phyloP scores from a whole-genome alignment of 2,113 vertebrate genomes.

The Pampusana beccarii region DNA sequence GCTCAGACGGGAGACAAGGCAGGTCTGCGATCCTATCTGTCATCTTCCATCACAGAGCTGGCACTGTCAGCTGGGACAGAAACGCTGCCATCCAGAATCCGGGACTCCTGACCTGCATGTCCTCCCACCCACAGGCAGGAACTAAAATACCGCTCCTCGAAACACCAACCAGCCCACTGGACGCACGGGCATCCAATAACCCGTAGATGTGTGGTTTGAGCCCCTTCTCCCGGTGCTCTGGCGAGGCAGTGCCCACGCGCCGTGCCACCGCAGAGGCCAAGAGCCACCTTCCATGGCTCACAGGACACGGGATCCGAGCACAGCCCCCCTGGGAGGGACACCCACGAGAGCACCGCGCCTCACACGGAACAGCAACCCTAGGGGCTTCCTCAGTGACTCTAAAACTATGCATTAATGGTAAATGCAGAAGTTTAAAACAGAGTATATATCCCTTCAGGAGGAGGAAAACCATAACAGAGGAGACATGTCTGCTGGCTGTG shows the following conservation, averaged over 20 bases:
- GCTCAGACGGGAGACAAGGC: background rate
- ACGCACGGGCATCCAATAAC: background rate
- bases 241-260: background rate
- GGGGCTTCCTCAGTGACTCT: background rate
- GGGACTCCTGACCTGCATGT: background rate
- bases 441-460: accelerated
- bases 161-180: accelerated
- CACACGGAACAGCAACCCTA: accelerated
- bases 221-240: accelerated
- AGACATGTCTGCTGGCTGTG: background rate
- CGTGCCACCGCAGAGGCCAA: background rate
- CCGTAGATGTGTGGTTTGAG: accelerated
- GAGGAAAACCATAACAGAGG: accelerated
- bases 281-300: background rate
- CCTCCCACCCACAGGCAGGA: background rate
- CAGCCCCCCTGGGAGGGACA: no score
- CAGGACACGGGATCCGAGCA: no score
- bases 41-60: background rate
- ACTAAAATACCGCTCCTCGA: background rate
- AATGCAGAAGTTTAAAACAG: background rate
- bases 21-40: no score
- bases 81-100: background rate
- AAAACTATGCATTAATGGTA: background rate
- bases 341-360: background rate
- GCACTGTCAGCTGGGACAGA: no score